Evolutionary conservation across 1,140 invertebrate genomes (phyloP).

Genomic region (Nasonia vitripennis): DNA sequence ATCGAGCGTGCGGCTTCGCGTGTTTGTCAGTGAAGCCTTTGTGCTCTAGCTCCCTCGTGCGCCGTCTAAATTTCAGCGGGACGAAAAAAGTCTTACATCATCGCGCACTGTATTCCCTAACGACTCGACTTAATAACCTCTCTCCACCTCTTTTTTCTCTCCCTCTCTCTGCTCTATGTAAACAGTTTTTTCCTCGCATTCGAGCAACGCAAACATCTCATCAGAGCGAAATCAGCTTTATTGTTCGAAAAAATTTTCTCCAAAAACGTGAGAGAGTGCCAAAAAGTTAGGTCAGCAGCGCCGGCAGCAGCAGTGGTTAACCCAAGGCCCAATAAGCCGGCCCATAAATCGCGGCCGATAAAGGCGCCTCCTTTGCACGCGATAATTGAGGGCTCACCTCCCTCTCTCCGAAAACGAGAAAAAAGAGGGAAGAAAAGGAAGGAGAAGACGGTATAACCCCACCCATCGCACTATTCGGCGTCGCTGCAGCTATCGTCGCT

Average conservation of each 20-base stretch:
- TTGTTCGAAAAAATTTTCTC: background rate
- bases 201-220: too few relatives aligned
- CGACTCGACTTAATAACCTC: slow-evolving; percentile 5
- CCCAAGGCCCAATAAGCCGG: background rate
- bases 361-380: slow-evolving; percentile 11
- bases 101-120: slow-evolving; percentile 15
- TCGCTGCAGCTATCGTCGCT: slow-evolving; percentile 50
- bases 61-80: too few relatives aligned
- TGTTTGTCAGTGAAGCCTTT: background rate
- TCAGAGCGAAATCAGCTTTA: too few relatives aligned
- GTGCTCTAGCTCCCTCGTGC: too few relatives aligned
- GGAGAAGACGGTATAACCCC: background rate
- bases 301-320: background rate
- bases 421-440: background rate
- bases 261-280: background rate
- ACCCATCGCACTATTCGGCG: slow-evolving; percentile 13
- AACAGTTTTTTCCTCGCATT: too few relatives aligned
- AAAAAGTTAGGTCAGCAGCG: background rate
- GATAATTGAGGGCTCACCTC: slow-evolving; percentile 31
- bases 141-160: background rate
- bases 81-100: too few relatives aligned
- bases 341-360: slow-evolving; percentile 5
- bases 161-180: background rate
- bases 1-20: background rate
- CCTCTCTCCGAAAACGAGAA: background rate